These are phyloP conservation scores for Jacana jacana DNA, from an alignment of 2,113 vertebrate genomes.

Conservation along the genomic window DNA sequence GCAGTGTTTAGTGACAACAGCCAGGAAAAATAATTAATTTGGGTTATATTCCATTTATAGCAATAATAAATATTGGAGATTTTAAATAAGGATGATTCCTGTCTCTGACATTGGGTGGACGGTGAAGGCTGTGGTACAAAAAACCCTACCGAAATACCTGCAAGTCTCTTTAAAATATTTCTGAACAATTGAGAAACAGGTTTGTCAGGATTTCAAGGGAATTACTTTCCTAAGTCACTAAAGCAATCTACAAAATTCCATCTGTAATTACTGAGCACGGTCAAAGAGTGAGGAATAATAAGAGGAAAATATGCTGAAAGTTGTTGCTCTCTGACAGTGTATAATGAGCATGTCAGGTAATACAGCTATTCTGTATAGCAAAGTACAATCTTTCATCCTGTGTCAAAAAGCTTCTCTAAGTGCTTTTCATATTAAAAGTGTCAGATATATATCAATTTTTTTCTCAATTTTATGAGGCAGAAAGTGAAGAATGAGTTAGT, in stretches of 20 bases:
- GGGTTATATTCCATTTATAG: neutral
- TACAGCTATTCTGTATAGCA: slow-evolving; percentile 36
- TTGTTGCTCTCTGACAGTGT: slow-evolving; percentile 48
- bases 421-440: slow-evolving; percentile 58
- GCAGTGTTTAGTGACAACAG: neutral
- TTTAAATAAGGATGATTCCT: neutral
- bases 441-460: slow-evolving; percentile 45
- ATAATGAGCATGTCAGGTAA: slow-evolving; percentile 49
- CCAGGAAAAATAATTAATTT: neutral
- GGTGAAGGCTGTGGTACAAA: neutral
- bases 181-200: neutral
- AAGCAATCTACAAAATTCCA: slow-evolving; percentile 29
- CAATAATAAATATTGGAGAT: neutral
- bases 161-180: neutral
- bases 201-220: neutral
- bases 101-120: neutral
- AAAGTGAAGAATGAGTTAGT: slow-evolving; percentile 61
- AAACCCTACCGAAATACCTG: neutral
- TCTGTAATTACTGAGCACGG: neutral
- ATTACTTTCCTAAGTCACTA: neutral
- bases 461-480: slow-evolving; percentile 33
- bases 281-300: slow-evolving; percentile 21
- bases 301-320: slow-evolving; percentile 38
- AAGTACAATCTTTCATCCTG: slow-evolving; percentile 51
- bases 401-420: slow-evolving; percentile 59